Conservation (phyloP, 2,888 invertebrate genomes). For the Enchytraeus crypticus region DNA sequence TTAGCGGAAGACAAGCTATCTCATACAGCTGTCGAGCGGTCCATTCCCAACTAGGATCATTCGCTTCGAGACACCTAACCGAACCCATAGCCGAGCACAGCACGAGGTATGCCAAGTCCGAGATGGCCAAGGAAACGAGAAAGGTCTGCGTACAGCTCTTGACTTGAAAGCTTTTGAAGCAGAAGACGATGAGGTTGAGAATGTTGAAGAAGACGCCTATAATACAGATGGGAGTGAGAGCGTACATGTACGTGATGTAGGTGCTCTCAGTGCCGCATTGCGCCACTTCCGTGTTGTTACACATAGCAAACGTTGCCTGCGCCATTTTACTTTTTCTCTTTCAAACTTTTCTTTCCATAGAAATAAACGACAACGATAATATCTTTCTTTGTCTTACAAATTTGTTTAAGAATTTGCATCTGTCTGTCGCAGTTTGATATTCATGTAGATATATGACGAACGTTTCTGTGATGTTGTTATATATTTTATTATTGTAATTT, state of each 20-base stretch:
- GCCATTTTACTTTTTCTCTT: too few species aligned
- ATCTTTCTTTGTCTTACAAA: too few species aligned
- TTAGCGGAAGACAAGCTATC: slow-evolving; percentile 6
- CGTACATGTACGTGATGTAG: slow-evolving; percentile 4
- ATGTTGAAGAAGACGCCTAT: slow-evolving; percentile 10
- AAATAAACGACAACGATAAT: too few species aligned
- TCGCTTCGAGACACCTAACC: slow-evolving; percentile 1
- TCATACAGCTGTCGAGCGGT: slow-evolving; percentile 3
- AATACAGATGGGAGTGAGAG: slow-evolving; percentile 4
- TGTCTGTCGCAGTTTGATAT: too few species aligned
- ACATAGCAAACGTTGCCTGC: too few species aligned
- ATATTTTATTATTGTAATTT: too few species aligned
- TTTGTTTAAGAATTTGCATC: too few species aligned
- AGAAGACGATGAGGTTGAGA: slow-evolving; percentile 7
- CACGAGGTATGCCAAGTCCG: slow-evolving; percentile 2
- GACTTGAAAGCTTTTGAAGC: background rate
- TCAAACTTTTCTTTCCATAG: too few species aligned
- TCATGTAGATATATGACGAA: too few species aligned
- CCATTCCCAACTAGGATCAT: background rate
- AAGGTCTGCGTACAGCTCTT: slow-evolving; percentile 3
- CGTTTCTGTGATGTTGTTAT: too few species aligned
- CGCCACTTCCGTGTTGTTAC: too few species aligned
- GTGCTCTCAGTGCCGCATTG: background rate
- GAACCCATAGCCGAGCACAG: slow-evolving; percentile 4
- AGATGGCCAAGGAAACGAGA: slow-evolving; percentile 7